Conservation (phyloP, 37 sponge, comb jelly and placozoan species). For the Cladorhizidae sp. region DNA sequence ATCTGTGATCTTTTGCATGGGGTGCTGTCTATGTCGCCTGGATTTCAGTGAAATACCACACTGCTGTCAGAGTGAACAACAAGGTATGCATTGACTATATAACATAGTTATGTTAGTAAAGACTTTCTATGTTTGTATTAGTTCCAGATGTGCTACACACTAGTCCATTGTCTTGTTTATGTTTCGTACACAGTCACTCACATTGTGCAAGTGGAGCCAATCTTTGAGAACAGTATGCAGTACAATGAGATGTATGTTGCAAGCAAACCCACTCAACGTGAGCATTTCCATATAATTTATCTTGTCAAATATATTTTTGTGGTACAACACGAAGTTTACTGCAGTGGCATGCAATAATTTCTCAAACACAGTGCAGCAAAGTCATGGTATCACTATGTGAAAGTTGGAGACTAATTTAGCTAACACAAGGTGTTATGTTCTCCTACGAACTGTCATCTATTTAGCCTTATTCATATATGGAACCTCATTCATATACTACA, state of each 20-base stretch:
- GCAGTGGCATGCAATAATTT: no score
- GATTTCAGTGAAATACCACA: neutral
- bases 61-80: neutral
- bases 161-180: neutral
- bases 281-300: no score
- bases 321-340: no score
- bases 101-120: neutral
- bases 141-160: neutral
- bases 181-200: neutral
- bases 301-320: no score
- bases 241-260: constrained; percentile 46
- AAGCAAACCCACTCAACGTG: constrained; percentile 9
- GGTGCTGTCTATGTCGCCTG: neutral
- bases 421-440: no score
- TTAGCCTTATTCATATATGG: no score
- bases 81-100: neutral
- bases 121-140: neutral
- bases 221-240: constrained; percentile 39
- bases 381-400: no score
- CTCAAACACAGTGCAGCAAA: no score
- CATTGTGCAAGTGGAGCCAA: constrained; percentile 5
- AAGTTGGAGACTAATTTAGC: no score
- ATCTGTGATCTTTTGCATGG: constrained; percentile 1
- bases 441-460: no score
- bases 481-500: no score